These are phyloP conservation scores for Zygogramma bicolorata DNA, from an alignment of 2,888 invertebrate species.

Conservation along the genomic window DNA sequence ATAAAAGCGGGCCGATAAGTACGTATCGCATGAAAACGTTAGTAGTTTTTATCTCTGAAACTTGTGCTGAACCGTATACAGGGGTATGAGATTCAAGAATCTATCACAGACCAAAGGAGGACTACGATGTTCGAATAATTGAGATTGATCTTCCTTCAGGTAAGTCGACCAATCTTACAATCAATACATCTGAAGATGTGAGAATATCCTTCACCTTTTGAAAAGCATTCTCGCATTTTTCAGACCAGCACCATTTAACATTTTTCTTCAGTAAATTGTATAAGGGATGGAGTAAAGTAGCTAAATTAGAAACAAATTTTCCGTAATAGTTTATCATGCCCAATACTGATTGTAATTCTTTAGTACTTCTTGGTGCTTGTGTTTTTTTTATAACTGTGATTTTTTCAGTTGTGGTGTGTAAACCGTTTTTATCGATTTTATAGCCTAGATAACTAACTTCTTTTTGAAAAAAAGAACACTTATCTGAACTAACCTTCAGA, in stretches of 20 bases:
- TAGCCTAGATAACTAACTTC: constrained; percentile 55
- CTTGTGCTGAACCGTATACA: no score
- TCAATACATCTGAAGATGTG: constrained; percentile 4
- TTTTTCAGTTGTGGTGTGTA: constrained; percentile 32
- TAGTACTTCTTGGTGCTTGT: neutral
- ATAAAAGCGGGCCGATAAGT: no score
- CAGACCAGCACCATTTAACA: constrained; percentile 7
- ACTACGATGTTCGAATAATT: no score
- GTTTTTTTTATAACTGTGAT: constrained; percentile 7
- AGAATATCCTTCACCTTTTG: constrained; percentile 16
- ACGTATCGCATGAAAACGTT: no score
- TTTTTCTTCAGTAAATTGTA: constrained; percentile 19
- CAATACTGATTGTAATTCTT: constrained; percentile 13
- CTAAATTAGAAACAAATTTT: constrained; percentile 18
- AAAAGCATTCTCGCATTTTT: constrained; percentile 7
- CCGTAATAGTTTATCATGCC: constrained; percentile 26
- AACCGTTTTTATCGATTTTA: constrained; percentile 35
- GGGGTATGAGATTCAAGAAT: no score
- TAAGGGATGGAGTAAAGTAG: constrained; percentile 8
- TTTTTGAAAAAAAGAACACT: constrained; percentile 46
- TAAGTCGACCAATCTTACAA: no score
- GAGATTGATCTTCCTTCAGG: no score
- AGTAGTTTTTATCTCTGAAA: no score
- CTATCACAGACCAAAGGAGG: no score
- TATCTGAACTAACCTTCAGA: constrained; percentile 51